phyloP scores from a whole-genome alignment of 2,888 invertebrate species.

The Aleiodes leptofemur region DNA sequence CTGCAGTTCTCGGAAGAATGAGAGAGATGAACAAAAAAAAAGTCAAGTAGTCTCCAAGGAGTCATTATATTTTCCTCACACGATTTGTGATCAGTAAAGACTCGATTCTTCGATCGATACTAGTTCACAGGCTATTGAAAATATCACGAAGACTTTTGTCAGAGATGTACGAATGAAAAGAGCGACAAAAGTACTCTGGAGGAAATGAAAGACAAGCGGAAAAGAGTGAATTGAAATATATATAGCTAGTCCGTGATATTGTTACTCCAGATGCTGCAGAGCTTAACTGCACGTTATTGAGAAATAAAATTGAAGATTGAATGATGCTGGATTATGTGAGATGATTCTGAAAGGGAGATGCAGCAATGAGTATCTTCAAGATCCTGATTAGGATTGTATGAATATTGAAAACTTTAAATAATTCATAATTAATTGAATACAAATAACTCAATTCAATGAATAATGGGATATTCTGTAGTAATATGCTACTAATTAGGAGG shows the following conservation, averaged over 20 bases:
- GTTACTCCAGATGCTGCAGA: background rate
- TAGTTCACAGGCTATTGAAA: background rate
- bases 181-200: background rate
- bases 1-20: slow-evolving; percentile 24
- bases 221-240: background rate
- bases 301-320: no score
- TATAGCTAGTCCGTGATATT: slow-evolving; percentile 14
- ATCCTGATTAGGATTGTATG: no score
- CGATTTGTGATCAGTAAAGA: slow-evolving; percentile 21
- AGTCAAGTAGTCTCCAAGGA: slow-evolving; percentile 15
- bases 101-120: slow-evolving; percentile 32
- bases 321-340: no score
- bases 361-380: no score
- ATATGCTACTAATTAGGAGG: no score
- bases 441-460: no score
- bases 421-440: no score
- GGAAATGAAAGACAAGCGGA: slow-evolving; percentile 19
- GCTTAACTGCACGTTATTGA: background rate
- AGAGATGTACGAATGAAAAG: slow-evolving; percentile 3
- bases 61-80: slow-evolving; percentile 16
- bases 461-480: no score
- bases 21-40: slow-evolving; percentile 5
- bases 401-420: no score
- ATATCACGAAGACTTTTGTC: slow-evolving; percentile 17
- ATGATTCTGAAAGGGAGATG: no score